Percentiles rank a stretch among this genome's conserved stretches.
These are phyloP conservation scores for Cabera pusaria DNA, from an alignment of 2,888 invertebrate genomes.

Conservation along the genomic window DNA sequence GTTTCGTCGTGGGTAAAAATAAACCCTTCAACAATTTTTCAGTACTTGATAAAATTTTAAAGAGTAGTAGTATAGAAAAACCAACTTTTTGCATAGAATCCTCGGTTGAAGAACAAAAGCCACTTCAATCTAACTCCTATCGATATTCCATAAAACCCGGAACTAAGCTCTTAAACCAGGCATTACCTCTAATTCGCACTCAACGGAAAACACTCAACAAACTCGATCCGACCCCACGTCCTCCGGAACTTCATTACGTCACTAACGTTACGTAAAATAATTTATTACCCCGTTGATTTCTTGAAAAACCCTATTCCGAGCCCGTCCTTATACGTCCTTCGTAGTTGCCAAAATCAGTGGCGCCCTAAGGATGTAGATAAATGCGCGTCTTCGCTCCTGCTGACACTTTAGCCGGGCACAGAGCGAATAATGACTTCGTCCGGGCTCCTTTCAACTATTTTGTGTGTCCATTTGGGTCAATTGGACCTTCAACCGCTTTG, in stretches of 20 bases:
- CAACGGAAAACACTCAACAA: conserved; percentile 30
- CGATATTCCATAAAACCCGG: conserved; percentile 21
- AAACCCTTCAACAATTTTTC: too few relatives aligned
- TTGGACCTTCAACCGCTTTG: conserved; percentile 71
- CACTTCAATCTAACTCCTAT: too few relatives aligned
- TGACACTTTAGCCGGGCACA: conserved; percentile 74
- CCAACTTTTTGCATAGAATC: too few relatives aligned
- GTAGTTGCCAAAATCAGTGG: conserved; percentile 62
- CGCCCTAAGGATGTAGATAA: conserved; percentile 77
- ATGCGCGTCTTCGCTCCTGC: conserved; percentile 66
- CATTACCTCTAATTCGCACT: conserved; percentile 30
- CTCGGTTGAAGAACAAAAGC: too few relatives aligned
- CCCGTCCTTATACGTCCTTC: conserved; percentile 62
- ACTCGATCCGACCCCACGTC: conserved; percentile 33
- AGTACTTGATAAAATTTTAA: too few relatives aligned
- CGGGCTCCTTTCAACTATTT: conserved; percentile 73
- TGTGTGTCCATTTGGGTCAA: conserved; percentile 80
- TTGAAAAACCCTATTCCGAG: conserved; percentile 65
- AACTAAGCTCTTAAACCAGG: conserved; percentile 19
- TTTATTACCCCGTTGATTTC: conserved; percentile 66
- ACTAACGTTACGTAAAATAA: conserved; percentile 50
- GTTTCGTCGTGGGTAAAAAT: too few relatives aligned
- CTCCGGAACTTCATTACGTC: conserved; percentile 45
- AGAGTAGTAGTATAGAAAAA: too few relatives aligned
- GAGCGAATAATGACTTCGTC: conserved; percentile 76